These are phyloP conservation scores for Eumaeus atala DNA, from an alignment of 1,140 invertebrate genomes.

Conservation along the genomic window DNA sequence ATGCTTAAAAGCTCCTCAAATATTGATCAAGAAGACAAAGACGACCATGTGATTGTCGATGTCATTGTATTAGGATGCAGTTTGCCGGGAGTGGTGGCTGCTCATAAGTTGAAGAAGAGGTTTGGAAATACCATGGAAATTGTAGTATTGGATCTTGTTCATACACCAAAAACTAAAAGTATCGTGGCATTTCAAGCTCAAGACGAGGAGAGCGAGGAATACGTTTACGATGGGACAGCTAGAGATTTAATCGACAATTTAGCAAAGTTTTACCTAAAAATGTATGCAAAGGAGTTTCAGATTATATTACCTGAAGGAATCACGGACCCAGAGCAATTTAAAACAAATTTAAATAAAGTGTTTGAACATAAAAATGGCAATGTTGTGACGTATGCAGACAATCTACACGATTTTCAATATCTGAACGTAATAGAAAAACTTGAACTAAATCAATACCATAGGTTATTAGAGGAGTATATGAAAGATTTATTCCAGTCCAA, in stretches of 20 bases:
- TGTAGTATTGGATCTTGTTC: constrained; percentile 46
- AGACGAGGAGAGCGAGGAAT: constrained; percentile 24
- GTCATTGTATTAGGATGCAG: constrained; percentile 61
- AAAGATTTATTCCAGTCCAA: constrained; percentile 43
- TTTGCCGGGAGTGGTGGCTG: constrained; percentile 57
- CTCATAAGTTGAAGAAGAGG: constrained; percentile 54
- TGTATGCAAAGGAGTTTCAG: constrained; percentile 50
- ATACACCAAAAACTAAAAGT: constrained; percentile 18
- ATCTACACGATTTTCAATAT: constrained; percentile 54
- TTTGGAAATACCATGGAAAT: constrained; percentile 62
- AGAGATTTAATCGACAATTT: constrained; percentile 35
- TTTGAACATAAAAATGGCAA: constrained; percentile 50
- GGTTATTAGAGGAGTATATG: constrained; percentile 43
- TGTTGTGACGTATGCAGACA: constrained; percentile 33
- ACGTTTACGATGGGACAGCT: constrained; percentile 23
- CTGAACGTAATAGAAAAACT: constrained; percentile 49
- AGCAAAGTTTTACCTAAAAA: constrained; percentile 38
- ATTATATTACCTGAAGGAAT: constrained; percentile 45
- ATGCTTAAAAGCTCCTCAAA: too few relatives aligned
- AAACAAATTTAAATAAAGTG: constrained; percentile 39
- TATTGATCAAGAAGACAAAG: too few relatives aligned
- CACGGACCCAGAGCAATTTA: constrained; percentile 29
- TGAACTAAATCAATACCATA: constrained; percentile 60
- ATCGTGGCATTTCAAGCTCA: constrained; percentile 41
- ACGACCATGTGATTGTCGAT: constrained; percentile 42